These are phyloP conservation scores for Ophraella communa DNA, from an alignment of 2,888 invertebrate species.

Conservation along the genomic window DNA sequence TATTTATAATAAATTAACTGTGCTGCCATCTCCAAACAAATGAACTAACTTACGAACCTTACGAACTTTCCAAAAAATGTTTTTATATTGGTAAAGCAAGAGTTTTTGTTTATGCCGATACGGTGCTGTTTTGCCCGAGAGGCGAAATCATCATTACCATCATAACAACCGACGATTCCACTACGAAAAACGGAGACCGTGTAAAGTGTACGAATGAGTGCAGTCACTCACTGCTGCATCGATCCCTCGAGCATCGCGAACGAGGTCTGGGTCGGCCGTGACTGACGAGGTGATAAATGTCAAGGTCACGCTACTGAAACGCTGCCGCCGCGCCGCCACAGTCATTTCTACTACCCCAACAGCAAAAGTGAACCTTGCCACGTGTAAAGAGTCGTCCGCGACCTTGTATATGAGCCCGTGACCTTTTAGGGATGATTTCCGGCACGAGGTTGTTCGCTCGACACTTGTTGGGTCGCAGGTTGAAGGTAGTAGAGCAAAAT, in stretches of 20 bases:
- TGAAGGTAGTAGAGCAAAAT: neutral
- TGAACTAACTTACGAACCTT: too few species aligned
- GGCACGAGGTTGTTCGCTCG: neutral
- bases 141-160: neutral
- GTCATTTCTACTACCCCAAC: neutral
- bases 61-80: too few species aligned
- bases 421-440: conserved; percentile 14
- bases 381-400: conserved; percentile 12
- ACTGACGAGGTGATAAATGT: conserved; percentile 11
- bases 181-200: neutral
- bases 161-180: neutral
- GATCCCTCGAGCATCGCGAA: conserved; percentile 18
- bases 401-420: conserved; percentile 8
- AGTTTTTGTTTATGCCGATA: too few species aligned
- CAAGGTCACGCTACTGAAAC: conserved; percentile 19
- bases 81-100: too few species aligned
- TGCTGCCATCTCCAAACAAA: too few species aligned
- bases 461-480: neutral
- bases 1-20: too few species aligned
- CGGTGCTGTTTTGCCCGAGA: neutral
- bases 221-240: conserved; percentile 31
- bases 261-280: conserved; percentile 21
- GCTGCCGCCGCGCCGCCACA: neutral
- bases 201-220: conserved; percentile 29
- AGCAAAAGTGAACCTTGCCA: conserved; percentile 4